phyloP scores from a whole-genome alignment of 2,113 vertebrate species.

The Rhombomys opimus region DNA sequence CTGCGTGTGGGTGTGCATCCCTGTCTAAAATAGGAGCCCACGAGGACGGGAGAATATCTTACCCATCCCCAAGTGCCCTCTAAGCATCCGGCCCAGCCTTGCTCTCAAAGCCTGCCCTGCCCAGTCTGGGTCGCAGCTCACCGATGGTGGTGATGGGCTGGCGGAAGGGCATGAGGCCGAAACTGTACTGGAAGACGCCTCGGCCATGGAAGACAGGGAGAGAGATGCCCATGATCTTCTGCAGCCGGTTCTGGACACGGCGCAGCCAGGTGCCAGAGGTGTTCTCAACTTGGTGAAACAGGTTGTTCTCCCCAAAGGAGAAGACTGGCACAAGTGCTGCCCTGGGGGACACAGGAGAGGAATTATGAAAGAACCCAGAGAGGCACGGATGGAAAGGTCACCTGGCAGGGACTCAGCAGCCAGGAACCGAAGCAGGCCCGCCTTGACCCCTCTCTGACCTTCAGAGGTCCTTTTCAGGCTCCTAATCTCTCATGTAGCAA shows the following conservation, averaged over 20 bases:
- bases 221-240: constrained; percentile 93
- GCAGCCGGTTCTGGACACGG: constrained; percentile 89
- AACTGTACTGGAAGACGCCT: constrained; percentile 96
- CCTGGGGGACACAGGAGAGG: constrained; percentile 78
- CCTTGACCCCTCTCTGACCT: not conserved
- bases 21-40: not conserved
- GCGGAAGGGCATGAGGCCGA: constrained; percentile 94
- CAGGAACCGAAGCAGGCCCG: not conserved
- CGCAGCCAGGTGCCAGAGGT: constrained; percentile 91
- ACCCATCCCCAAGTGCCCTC: not conserved
- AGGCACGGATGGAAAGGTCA: not conserved
- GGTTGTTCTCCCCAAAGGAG: constrained; percentile 96
- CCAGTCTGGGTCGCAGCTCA: constrained; percentile 77
- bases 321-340: constrained; percentile 92
- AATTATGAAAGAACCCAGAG: not conserved
- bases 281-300: constrained; percentile 93
- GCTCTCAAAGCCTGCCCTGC: not conserved
- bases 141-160: constrained; percentile 92
- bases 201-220: constrained; percentile 95
- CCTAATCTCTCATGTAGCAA: not conserved
- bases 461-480: not conserved
- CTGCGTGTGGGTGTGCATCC: not conserved
- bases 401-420: not conserved
- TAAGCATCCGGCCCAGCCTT: not conserved
- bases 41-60: not conserved